These are phyloP conservation scores for Capitulum mitella DNA, from an alignment of 2,888 invertebrate genomes.

Conservation along the genomic window DNA sequence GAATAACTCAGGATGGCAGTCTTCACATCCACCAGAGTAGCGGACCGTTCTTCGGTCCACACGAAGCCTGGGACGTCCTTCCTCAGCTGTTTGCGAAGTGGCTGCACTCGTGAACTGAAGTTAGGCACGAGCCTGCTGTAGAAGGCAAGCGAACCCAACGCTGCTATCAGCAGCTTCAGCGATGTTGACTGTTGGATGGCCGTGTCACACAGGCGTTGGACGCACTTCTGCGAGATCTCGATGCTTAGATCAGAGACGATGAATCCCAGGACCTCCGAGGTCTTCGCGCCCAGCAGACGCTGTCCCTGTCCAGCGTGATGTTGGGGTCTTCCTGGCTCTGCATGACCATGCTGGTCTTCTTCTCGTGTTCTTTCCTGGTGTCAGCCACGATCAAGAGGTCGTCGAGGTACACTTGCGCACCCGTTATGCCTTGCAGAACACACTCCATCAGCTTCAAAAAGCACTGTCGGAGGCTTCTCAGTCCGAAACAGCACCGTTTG, in stretches of 20 bases:
- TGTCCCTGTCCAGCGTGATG: background rate
- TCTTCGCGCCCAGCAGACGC: background rate
- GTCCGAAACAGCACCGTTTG: no score
- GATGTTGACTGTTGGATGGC: no score
- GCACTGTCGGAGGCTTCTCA: background rate
- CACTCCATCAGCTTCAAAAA: background rate
- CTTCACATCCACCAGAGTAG: background rate
- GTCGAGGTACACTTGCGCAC: background rate
- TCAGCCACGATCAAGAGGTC: background rate
- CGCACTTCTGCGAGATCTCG: background rate
- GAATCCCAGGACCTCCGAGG: background rate
- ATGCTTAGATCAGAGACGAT: background rate
- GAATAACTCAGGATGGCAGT: background rate
- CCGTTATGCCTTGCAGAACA: background rate
- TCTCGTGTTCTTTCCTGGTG: background rate
- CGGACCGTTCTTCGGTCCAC: background rate
- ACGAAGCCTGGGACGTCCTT: background rate
- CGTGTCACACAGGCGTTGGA: background rate
- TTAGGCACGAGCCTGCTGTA: background rate
- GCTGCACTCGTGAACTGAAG: background rate
- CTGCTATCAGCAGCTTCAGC: no score
- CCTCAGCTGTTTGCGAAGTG: background rate
- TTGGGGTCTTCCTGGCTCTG: background rate
- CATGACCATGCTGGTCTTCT: background rate
- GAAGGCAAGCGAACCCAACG: background rate